Percentiles rank a stretch among this genome's conserved stretches.
These are phyloP conservation scores for Polyergus mexicanus DNA, from an alignment of 1,140 invertebrate genomes.

Conservation along the genomic window DNA sequence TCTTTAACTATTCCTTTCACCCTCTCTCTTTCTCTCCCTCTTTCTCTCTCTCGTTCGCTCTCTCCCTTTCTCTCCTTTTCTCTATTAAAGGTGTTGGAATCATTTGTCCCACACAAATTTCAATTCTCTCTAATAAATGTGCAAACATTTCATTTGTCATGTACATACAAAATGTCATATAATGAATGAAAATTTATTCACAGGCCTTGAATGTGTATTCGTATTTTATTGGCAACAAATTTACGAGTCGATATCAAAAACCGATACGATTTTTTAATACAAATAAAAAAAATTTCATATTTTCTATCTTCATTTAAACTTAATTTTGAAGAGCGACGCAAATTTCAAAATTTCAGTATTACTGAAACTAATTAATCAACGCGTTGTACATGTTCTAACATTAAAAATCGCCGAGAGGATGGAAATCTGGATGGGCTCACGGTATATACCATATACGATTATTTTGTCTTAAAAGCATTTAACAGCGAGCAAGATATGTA, in stretches of 20 bases:
- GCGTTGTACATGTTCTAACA: not conserved
- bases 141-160: slow-evolving; percentile 49
- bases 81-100: slow-evolving; percentile 70
- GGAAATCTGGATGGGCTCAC: slow-evolving; percentile 79
- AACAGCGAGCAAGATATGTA: slow-evolving; percentile 72
- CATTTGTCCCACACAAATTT: slow-evolving; percentile 76
- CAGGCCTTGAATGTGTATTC: slow-evolving; percentile 8
- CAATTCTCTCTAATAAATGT: slow-evolving; percentile 77
- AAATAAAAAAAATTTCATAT: not conserved
- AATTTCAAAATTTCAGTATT: not conserved
- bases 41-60: slow-evolving; percentile 38
- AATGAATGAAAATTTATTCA: slow-evolving; percentile 28
- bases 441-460: slow-evolving; percentile 67
- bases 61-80: slow-evolving; percentile 54
- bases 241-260: not conserved
- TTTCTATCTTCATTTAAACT: not conserved
- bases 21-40: slow-evolving; percentile 21
- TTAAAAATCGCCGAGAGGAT: slow-evolving; percentile 76
- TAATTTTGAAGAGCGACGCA: not conserved
- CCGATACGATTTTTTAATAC: not conserved
- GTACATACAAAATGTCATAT: slow-evolving; percentile 46
- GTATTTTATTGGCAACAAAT: slow-evolving; percentile 6
- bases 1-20: slow-evolving; percentile 14
- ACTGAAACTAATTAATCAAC: not conserved
- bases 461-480: slow-evolving; percentile 65